These are phyloP conservation scores for Prolemur simus DNA, from an alignment of 2,113 vertebrate genomes.

Conservation along the genomic window DNA sequence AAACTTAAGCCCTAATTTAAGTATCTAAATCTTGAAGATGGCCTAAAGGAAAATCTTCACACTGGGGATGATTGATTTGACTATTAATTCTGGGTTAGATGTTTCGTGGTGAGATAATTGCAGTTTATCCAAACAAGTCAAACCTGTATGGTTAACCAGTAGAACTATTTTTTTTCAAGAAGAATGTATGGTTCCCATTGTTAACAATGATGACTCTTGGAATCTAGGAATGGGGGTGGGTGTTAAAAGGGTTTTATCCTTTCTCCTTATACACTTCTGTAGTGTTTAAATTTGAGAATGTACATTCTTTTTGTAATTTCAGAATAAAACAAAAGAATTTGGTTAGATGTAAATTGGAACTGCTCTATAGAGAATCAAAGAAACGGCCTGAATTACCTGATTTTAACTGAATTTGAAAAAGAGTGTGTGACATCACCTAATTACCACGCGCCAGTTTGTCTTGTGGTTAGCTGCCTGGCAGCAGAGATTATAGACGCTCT, in stretches of 20 bases:
- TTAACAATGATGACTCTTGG: not conserved
- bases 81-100: not conserved
- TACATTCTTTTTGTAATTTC: not conserved
- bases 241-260: not conserved
- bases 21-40: not conserved
- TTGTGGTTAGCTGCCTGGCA: not conserved
- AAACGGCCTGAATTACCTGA: not conserved
- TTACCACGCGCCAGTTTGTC: not conserved
- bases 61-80: not conserved
- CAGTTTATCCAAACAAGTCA: not conserved
- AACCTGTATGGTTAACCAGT: not conserved
- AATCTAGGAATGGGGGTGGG: not conserved
- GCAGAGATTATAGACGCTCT: not conserved
- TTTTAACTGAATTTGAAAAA: constrained; percentile 40
- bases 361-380: not conserved
- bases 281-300: not conserved
- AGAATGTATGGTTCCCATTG: not conserved
- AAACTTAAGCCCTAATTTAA: not conserved
- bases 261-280: not conserved
- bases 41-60: not conserved
- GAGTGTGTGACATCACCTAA: not conserved
- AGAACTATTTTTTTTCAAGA: not conserved
- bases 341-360: not conserved
- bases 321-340: not conserved
- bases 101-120: not conserved